Evolutionary conservation across 2,888 invertebrate species (phyloP), one percentile per base, ranked within the genome.

Genomic region (Therioaphis trifolii): DNA sequence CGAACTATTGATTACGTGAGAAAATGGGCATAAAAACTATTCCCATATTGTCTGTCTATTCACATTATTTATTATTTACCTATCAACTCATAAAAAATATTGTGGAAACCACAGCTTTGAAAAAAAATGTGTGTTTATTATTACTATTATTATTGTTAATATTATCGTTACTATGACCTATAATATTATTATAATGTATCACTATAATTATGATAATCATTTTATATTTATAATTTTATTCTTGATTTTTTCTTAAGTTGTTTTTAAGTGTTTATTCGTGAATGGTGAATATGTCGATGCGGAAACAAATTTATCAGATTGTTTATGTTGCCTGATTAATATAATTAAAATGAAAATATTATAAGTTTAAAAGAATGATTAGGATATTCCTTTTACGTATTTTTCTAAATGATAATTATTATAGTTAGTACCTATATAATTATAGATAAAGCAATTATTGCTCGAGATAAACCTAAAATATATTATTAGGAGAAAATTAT

Each of bases 341-440:
- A 55, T 79, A 69, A 79, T 79, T 79, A 79, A 79, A 79, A 79
- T 79, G 68, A 69, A 79, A 79, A 79, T 79, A 55, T 55, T 15
- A 68, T 55, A 69, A 79, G 55, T 55, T 69, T 68, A 79, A 79
- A 68, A 78, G 52, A 24, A 7, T 68, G 78, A 68, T 78, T 78
- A 68, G 52, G 66, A 68, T 2, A 63, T 12, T 7, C 58, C 58
- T 79, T n/a, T n/a, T 35, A 55, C 9, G 78, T 79, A 55, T 68
- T 69, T 69, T 69, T 43, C 69, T 69, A 68, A 79, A 79, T 69
- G 78, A 79, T 68, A 78, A 55, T 27, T 52, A 55, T 69, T 52
- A 55, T 69, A 35, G 35, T 35, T 68, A 68, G 52, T 78, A 78
- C n/a, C n/a, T n/a, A n/a, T n/a, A 78, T 79, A 79, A 69, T 69